phyloP scores from a whole-genome alignment of 2,797 vertebrate species.

The Eurystomus glaucurus region DNA sequence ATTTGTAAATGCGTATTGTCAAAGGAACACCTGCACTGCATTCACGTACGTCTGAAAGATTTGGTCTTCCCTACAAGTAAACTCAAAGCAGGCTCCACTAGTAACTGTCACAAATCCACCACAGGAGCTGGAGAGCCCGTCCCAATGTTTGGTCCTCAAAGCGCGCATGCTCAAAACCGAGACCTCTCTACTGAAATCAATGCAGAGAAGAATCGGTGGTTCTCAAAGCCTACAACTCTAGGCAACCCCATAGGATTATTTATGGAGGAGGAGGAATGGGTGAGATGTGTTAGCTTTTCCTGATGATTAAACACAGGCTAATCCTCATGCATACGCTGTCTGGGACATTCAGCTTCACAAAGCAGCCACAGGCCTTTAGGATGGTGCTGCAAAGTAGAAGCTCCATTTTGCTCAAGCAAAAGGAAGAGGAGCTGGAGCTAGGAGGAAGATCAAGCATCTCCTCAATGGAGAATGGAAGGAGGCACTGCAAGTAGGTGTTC shows the following conservation, averaged over 20 bases:
- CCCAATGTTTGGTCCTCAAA: background rate
- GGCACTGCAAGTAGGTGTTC: background rate
- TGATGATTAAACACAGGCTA: background rate
- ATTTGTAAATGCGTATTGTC: background rate
- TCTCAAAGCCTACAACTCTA: background rate
- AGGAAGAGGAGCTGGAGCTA: background rate
- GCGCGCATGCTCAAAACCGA: accelerated
- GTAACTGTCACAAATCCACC: background rate
- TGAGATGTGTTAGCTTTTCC: background rate
- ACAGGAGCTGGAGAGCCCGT: background rate
- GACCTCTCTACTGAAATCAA: background rate
- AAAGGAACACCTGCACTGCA: background rate
- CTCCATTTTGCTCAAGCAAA: background rate
- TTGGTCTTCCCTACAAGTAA: background rate
- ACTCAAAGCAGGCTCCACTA: background rate
- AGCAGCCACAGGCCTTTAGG: background rate
- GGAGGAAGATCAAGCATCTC: background rate
- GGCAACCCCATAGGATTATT: background rate
- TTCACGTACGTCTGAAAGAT: accelerated
- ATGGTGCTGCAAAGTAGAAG: background rate
- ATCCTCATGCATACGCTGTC: background rate
- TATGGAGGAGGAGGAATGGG: background rate
- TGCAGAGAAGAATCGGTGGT: background rate
- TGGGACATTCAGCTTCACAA: background rate
- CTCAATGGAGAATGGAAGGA: background rate